Conservation (phyloP, 1,140 invertebrate species). For the Hycleus cichorii region DNA sequence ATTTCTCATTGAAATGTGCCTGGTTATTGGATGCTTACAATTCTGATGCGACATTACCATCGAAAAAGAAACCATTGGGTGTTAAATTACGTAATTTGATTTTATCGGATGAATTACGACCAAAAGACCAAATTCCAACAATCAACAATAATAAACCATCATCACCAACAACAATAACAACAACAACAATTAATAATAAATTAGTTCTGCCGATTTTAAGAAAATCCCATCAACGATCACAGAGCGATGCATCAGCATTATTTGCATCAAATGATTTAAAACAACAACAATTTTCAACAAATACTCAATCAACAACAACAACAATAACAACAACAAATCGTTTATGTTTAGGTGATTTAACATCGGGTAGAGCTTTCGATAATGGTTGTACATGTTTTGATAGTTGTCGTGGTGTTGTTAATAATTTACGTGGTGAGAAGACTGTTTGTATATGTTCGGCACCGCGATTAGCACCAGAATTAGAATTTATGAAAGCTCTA, state of each 20-base stretch:
- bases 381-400: conserved; percentile 83
- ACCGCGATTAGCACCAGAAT: conserved; percentile 72
- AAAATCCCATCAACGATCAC: conserved; percentile 36
- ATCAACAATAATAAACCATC: conserved; percentile 8
- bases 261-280: conserved; percentile 42
- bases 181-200: neutral
- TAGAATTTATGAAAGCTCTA: conserved; percentile 80
- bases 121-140: conserved; percentile 24
- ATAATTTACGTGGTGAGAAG: conserved; percentile 62
- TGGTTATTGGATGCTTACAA: conserved; percentile 95
- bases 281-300: conserved; percentile 67
- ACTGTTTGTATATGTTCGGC: conserved; percentile 70
- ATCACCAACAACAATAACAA: conserved; percentile 26
- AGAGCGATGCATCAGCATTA: conserved; percentile 28
- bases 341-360: conserved; percentile 80
- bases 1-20: conserved; percentile 91
- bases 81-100: conserved; percentile 83
- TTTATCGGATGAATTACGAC: conserved; percentile 77
- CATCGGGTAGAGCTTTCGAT: conserved; percentile 90
- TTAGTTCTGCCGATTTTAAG: conserved; percentile 23
- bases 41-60: conserved; percentile 64
- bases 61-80: conserved; percentile 74
- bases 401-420: conserved; percentile 60
- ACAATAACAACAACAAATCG: conserved; percentile 44
- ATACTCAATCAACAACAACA: conserved; percentile 25